Base-by-base conservation (phyloP, 2,888 invertebrate species). In the Trissoscelio sp. region DNA sequence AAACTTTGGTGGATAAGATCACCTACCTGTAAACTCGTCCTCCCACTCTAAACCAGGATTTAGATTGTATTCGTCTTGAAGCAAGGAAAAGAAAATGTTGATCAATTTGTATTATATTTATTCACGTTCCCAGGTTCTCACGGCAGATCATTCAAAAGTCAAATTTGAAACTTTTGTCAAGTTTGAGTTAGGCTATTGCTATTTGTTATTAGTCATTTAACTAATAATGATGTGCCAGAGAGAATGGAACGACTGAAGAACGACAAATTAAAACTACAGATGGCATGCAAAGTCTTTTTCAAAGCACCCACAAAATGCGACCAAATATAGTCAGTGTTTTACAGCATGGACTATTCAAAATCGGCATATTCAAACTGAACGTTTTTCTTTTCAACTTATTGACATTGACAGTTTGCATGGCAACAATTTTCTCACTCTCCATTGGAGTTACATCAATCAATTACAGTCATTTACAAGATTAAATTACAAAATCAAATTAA, bases 31-130 rank as follows among this genome's bases (percentile, higher is more conserved):
- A 94, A 98, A 98, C 94, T 98, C 98, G 97, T 98, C 98, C 96
- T 98, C 98, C 98, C 98, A 98, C 94, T 98, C 98, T 97, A 98
- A 97, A 96, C 97, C 97, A 95, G 97, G 97, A 96, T 97, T 97
- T 96, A 97, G 97, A 97, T 97, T 97, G 97, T 97, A 97, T 95
- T 97, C 97, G 95, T 97, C 97, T 97, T 97, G 96, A 96, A 96
- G 95, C 92, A 92, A 92, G 92, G 92, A 92, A 92, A 92, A 92
- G 92, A 92, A 92, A 92, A 91, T 90, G 88, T 92, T 92, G 92
- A 91, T 92, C 92, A 92, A 92, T 91, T 89, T 84, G 88, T 88
- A 89, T 90, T 83, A 86, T 87, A 86, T 88, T 88, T 64, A 39
- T 85, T 86, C 83, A 83, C 86, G 86, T 83, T 83, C 83, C 82